These are phyloP conservation scores for Drepanosiphum platanoidis DNA, from an alignment of 2,888 invertebrate species.

Conservation along the genomic window DNA sequence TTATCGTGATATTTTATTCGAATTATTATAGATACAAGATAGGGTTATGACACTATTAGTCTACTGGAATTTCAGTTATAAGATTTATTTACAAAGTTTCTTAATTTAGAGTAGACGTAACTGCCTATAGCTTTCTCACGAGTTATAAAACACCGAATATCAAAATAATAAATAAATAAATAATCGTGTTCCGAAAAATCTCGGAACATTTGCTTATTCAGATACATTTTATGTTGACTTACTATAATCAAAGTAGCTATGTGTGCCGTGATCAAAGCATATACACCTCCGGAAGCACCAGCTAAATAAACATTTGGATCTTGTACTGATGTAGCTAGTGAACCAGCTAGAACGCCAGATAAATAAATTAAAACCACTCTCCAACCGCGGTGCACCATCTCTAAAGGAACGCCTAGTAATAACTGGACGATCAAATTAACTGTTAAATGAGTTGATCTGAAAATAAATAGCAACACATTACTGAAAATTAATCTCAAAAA, in stretches of 20 bases:
- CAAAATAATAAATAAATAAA: neutral
- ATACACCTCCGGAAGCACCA: slow-evolving; percentile 95
- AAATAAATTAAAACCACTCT: slow-evolving; percentile 85
- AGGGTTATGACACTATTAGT: too few species aligned
- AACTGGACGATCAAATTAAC: slow-evolving; percentile 93
- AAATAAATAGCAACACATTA: slow-evolving; percentile 20
- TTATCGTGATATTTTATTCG: too few species aligned
- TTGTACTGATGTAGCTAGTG: slow-evolving; percentile 82
- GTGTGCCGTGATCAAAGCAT: slow-evolving; percentile 92
- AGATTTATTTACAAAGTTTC: too few species aligned
- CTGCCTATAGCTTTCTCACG: neutral
- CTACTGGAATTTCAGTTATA: too few species aligned
- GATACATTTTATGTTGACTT: slow-evolving; percentile 64
- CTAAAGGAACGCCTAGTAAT: slow-evolving; percentile 91
- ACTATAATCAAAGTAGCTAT: slow-evolving; percentile 91
- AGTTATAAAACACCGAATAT: neutral
- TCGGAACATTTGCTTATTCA: neutral
- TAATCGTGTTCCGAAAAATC: too few species aligned
- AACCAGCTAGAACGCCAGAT: slow-evolving; percentile 86
- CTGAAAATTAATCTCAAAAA: neutral
- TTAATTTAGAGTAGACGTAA: neutral
- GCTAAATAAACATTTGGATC: slow-evolving; percentile 85
- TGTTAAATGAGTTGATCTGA: slow-evolving; percentile 83
- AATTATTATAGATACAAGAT: too few species aligned
- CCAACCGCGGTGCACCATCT: slow-evolving; percentile 97